phyloP scores from a whole-genome alignment of 2,113 vertebrate genomes.

The Ahaetulla prasina region DNA sequence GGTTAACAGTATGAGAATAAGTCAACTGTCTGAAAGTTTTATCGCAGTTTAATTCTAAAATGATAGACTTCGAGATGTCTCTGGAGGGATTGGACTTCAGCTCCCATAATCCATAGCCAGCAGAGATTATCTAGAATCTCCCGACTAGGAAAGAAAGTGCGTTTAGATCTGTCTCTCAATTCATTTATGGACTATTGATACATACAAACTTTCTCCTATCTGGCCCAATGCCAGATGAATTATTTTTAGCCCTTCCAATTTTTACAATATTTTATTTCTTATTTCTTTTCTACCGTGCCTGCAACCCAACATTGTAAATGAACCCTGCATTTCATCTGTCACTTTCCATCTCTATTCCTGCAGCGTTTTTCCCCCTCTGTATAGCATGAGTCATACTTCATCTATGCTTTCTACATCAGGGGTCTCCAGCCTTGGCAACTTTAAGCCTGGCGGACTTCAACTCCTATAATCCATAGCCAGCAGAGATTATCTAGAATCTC shows the following conservation, averaged over 20 bases:
- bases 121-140: neutral
- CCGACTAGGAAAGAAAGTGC: neutral
- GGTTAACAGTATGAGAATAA: neutral
- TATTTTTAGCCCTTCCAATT: neutral
- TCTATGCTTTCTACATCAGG: neutral
- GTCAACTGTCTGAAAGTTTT: neutral
- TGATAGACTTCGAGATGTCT: neutral
- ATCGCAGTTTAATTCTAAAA: neutral
- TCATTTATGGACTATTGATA: neutral
- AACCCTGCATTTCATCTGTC: neutral
- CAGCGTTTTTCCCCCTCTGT: rapidly evolving
- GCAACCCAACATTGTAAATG: neutral
- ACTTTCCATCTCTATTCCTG: neutral
- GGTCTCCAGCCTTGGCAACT: too few species aligned
- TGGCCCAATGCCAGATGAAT: neutral
- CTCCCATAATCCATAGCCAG: neutral
- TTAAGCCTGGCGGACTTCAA: too few species aligned
- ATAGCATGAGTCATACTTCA: neutral
- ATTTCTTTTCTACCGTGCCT: neutral
- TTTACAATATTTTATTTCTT: neutral
- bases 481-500: neutral
- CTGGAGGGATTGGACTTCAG: neutral
- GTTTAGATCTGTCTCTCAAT: neutral
- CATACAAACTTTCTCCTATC: neutral
- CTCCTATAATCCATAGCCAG: neutral